A percentile compares a stretch with the other conserved stretches of the same genome.
Conservation (phyloP, 1,140 invertebrate species). For the Conus ventricosus region DNA sequence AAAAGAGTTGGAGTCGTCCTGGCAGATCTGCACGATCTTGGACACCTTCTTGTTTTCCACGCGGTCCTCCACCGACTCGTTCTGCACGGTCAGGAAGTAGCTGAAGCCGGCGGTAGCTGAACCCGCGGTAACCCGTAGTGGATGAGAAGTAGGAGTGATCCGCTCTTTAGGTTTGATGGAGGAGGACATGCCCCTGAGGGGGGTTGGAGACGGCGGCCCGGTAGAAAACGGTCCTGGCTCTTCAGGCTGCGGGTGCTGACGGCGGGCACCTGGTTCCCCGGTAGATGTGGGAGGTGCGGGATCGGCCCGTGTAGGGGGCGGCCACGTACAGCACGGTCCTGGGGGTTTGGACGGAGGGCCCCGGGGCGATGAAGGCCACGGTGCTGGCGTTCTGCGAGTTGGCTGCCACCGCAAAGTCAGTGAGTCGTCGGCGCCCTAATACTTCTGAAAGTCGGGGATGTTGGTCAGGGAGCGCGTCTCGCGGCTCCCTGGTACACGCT, state of each 20-base stretch:
- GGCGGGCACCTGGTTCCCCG: constrained; percentile 52
- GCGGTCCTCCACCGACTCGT: constrained; percentile 83
- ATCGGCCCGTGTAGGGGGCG: constrained; percentile 56
- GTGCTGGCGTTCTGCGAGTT: constrained; percentile 96
- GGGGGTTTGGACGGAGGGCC: constrained; percentile 69
- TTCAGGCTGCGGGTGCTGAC: constrained; percentile 57
- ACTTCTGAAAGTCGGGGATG: constrained; percentile 86
- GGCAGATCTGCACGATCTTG: constrained; percentile 94
- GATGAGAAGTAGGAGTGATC: constrained; percentile 77
- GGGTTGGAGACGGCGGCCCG: constrained; percentile 48
- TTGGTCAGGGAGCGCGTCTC: constrained; percentile 90
- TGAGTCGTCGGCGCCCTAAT: constrained; percentile 85
- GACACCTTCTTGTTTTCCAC: constrained; percentile 90
- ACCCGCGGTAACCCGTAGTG: constrained; percentile 96
- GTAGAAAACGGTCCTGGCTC: constrained; percentile 50
- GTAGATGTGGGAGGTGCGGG: constrained; percentile 38
- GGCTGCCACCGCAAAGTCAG: constrained; percentile 86
- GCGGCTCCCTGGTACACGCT: constrained; percentile 92
- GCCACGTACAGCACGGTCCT: constrained; percentile 61
- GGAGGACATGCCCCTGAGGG: constrained; percentile 51
- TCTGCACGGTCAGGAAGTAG: constrained; percentile 96
- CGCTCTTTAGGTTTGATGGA: constrained; percentile 55
- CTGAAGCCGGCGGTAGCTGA: constrained; percentile 94
- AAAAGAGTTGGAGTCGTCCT: constrained; percentile 93
- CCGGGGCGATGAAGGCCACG: constrained; percentile 96